Evolutionary conservation across 2,888 invertebrate genomes (phyloP), one percentile per base, ranked within the genome.

Genomic region (Sarcophaga variegata): DNA sequence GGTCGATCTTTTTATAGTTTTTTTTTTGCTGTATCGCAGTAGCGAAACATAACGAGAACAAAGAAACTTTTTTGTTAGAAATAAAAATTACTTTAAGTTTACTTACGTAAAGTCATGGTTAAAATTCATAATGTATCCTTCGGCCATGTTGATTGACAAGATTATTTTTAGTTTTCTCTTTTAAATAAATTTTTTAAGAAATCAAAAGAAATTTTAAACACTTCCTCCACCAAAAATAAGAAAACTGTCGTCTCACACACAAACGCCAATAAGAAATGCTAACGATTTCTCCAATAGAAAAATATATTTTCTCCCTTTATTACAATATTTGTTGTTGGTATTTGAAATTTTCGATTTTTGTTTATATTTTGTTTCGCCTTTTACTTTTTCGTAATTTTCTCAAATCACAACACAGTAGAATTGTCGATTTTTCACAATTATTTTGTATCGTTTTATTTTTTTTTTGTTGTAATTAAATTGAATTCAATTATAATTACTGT

Each of bases 41-140:
- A 54, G 54, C 12, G 4, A 54, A 54, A 4, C 4, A 17, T 49
- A 54, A 54, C 54, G 14, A 54, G 54, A 54, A 54, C 54, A 54
- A 54, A 54, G 54, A 54, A 54, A 54, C 12, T 14, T 14, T 54
- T 54, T 4, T 37, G 8, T 37, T 54, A 54, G 17, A 17, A 14
- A 17, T 54, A 17, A 4, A 49, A 12, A 54, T 17, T 54, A 54
- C 54, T 54, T 49, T 4, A 54, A 54, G 17, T 54, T 66, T 81
- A 90, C 91, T 90, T 90, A 91, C 91, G 90, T 90, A 90, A 90
- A 91, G 88, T 91, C 90, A 83, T 91, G 91, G 86, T 91, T 91
- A 85, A 90, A 91, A 88, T 89, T 90, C 87, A 90, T 88, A 78
- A 88, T 88, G 85, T 90, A 90, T 88, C 88, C 85, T 87, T 85